Evolutionary conservation across 2,113 vertebrate species (phyloP).

Genomic region (Hoplias malabaricus): DNA sequence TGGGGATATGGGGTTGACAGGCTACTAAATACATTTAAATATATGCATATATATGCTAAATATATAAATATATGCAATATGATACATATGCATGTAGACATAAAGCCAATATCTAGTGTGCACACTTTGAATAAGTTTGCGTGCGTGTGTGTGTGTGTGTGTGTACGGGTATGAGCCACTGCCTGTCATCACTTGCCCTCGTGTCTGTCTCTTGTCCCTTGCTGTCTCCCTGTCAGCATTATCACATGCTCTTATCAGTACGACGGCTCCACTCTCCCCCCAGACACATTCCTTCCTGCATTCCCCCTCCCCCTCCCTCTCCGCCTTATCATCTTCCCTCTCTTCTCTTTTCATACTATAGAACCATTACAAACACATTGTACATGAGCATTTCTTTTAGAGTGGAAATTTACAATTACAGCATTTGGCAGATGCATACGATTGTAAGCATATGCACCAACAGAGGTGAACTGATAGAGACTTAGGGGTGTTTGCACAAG

Average conservation of each 20-base stretch:
- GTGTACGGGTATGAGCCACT: conserved; percentile 13
- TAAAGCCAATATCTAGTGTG: not conserved
- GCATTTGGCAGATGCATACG: too few relatives aligned
- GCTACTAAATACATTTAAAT: not conserved
- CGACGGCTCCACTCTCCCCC: conserved; percentile 45
- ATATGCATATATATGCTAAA: not conserved
- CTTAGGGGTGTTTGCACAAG: too few relatives aligned
- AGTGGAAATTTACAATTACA: not conserved
- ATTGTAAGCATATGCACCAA: too few relatives aligned
- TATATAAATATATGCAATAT: too few relatives aligned
- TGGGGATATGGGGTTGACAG: not conserved
- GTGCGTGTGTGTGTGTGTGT: not conserved
- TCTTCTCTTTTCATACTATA: not conserved
- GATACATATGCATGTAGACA: not conserved
- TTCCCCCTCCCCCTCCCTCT: not conserved
- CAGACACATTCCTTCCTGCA: conserved; percentile 25
- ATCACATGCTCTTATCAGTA: conserved; percentile 57
- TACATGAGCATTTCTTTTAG: not conserved
- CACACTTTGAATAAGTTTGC: not conserved
- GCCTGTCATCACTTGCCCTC: conserved; percentile 46
- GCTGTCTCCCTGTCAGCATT: conserved; percentile 49
- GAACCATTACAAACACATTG: not conserved
- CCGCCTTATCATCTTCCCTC: conserved; percentile 1
- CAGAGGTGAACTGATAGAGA: too few relatives aligned
- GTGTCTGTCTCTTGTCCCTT: conserved; percentile 56